Evolutionary conservation across 2,797 vertebrate genomes (phyloP), one percentile per base, ranked within the genome.

Genomic region (Zalophus californianus): DNA sequence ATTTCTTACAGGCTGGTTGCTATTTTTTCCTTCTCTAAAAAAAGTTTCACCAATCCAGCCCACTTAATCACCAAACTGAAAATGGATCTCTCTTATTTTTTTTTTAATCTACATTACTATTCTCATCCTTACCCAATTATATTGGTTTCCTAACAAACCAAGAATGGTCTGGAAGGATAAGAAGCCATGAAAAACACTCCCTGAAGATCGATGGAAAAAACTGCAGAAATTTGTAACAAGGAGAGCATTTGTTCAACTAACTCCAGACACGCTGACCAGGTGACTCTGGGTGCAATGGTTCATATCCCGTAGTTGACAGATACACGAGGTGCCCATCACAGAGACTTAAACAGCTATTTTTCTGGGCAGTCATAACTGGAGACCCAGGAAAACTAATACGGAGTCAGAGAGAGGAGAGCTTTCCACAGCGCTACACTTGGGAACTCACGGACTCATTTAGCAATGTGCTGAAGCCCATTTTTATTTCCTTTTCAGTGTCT

Each of bases 1-100:
- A 95, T 80, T 87, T 79, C 97, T 97, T 89, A 92, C 92, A 97
- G 97, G 86, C 82, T 97, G 93, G 66, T 91, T 86, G 68, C 88
- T 96, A 78, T 60, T 62, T 75, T 94, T 75, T 11, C 52, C 27
- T 79, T 70, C 93, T 27, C 7, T 62, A 92, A 88, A 77, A 77
- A 93, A 52, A 38, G 16, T 62, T 16, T 84, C 82, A 48, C 68
- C 82, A 80, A 86, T 50, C 48, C 50, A 29, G 32, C 15, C 82
- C 68, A 16, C 23, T 91, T 82, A 79, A 93, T 12, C 66, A 41
- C 35, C 41, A 88, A 94, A 79, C 10, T 82, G 3, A 77, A 97
- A 97, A 94, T 25, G 29, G 70, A 77, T 62, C 75, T 73, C 70
- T 73, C 56, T 48, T 56, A 48, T 2, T 35, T 21, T 62, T 82